Evolutionary conservation across 2,797 vertebrate genomes (phyloP).

Genomic region (Aselliscus stoliczkanus): DNA sequence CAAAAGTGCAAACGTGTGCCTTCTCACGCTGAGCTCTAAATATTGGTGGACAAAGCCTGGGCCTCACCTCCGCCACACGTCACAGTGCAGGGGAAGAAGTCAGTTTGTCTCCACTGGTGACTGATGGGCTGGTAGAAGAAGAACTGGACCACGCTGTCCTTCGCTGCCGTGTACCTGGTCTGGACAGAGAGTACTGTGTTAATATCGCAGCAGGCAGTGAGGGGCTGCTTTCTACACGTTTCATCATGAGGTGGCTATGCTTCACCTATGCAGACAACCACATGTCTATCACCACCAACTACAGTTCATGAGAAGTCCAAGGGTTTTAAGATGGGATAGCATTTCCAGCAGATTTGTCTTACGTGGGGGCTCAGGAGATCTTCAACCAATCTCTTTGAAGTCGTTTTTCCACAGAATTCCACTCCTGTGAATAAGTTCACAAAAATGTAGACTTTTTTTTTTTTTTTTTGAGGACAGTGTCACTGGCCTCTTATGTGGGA

Average conservation of each 20-base stretch:
- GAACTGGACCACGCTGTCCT: conserved; percentile 91
- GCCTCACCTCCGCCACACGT: conserved; percentile 93
- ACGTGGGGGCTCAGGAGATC: neutral
- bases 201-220: neutral
- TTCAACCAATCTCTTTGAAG: neutral
- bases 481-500: too few species aligned
- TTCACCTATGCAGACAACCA: neutral
- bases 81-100: conserved; percentile 95
- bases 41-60: neutral
- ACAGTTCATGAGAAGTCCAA: accelerated
- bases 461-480: too few species aligned
- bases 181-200: conserved; percentile 78
- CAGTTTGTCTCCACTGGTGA: conserved; percentile 94
- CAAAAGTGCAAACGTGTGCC: neutral
- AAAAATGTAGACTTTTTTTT: neutral
- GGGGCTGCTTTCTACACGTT: neutral
- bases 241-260: neutral
- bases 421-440: neutral
- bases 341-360: neutral
- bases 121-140: conserved; percentile 95
- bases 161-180: conserved; percentile 87
- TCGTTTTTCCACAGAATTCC: neutral
- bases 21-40: conserved; percentile 32
- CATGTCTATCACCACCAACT: neutral
- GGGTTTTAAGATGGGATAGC: neutral